Base-by-base conservation (phyloP, 2,888 invertebrate species). In the Copidosoma aretas region DNA sequence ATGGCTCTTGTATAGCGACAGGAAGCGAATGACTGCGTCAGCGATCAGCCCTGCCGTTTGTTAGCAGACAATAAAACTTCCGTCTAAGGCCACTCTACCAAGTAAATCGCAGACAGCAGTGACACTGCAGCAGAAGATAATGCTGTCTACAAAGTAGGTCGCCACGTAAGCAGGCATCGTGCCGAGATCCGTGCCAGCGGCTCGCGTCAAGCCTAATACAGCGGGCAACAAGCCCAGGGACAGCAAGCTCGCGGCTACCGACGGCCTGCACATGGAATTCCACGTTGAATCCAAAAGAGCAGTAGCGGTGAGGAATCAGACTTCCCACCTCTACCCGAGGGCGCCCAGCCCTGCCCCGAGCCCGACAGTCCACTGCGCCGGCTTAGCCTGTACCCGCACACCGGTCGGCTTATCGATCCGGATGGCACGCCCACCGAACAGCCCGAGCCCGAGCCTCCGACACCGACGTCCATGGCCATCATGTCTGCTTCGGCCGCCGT, bases 331-430 rank as follows among this genome's bases (percentile, higher is more conserved):
- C n/a, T n/a, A n/a, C n/a, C 85, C 65, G 86, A 86, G 52, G 84
- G 87, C 14, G 77, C 87, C 1, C 88, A 72, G 84, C 88, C 68
- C 54, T 41, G 41, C 41, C 84, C 88, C 17, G 84, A 85, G 72
- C 88, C 88, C 0, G 87, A 87, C 17, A 89, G 89, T 78, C 91
- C 91, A 22, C 89, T 89, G 14, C 86, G 89, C 68, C 89, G 89
- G 64, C 88, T 91, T 64, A 90, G 91, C 57, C 85, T 94, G 73
- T 93, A 93, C 78, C 91, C 91, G 1, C 83, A 88, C 19, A 90
- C 90, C 1, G 91, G 90, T 64, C 80, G 84, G 43, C 80, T 81
- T 41, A 79, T 82, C 24, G 79, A 84, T n/a, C 79, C n/a, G n/a
- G n/a, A n/a, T n/a, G n/a, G n/a, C n/a, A n/a, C n/a, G n/a, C n/a